These are phyloP conservation scores for Polia nebulosa DNA, from an alignment of 2,888 invertebrate genomes.

Conservation along the genomic window DNA sequence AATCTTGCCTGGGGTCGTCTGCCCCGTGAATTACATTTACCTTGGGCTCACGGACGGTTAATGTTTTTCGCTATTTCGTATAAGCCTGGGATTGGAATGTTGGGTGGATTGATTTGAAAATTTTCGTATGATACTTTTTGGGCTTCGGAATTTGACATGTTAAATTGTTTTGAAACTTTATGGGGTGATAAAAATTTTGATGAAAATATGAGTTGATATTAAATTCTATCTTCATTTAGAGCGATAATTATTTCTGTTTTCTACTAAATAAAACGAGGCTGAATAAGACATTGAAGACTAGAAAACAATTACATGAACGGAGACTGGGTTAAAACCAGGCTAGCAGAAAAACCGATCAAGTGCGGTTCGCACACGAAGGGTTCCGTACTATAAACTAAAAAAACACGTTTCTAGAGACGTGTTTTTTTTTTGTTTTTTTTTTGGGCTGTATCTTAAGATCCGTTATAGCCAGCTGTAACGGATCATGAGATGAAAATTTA, in stretches of 20 bases:
- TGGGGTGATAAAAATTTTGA: neutral
- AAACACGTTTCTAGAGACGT: too few relatives aligned
- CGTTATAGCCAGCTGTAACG: too few relatives aligned
- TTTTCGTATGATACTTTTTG: conserved; percentile 29
- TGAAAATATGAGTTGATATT: neutral
- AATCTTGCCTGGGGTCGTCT: conserved; percentile 81
- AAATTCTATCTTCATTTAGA: conserved; percentile 1
- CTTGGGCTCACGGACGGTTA: conserved; percentile 72
- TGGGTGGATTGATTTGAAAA: conserved; percentile 47
- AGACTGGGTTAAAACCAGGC: too few relatives aligned
- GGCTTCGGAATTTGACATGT: conserved; percentile 13
- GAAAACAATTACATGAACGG: too few relatives aligned
- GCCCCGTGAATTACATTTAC: conserved; percentile 79
- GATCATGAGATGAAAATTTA: too few relatives aligned
- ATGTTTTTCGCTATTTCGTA: conserved; percentile 71
- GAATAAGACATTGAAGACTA: too few relatives aligned
- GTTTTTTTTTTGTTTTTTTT: too few relatives aligned
- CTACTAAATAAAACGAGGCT: too few relatives aligned
- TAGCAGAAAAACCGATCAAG: too few relatives aligned
- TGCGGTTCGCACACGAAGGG: too few relatives aligned
- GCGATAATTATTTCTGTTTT: neutral
- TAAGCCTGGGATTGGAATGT: conserved; percentile 56
- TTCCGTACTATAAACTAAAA: too few relatives aligned
- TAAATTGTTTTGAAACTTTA: conserved; percentile 22
- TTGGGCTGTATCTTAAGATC: too few relatives aligned